phyloP scores from a whole-genome alignment of 2,113 vertebrate genomes.

The Gymnorhina tibicen region DNA sequence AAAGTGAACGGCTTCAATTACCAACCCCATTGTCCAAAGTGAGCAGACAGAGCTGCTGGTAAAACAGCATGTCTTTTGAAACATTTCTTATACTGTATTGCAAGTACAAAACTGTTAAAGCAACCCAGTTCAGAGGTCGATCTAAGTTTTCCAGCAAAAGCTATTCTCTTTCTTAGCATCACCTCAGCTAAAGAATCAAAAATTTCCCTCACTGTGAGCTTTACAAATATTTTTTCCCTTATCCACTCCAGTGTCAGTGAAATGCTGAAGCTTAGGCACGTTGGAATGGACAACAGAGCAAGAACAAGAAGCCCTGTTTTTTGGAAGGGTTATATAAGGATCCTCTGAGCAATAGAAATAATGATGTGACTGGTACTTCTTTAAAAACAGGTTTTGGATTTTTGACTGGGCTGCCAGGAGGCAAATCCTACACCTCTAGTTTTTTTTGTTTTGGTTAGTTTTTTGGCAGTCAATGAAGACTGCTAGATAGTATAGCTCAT shows the following conservation, averaged over 20 bases:
- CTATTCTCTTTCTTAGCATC: neutral
- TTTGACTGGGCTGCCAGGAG: neutral
- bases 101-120: neutral
- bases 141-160: neutral
- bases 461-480: neutral
- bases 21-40: neutral
- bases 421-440: neutral
- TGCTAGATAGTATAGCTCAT: neutral
- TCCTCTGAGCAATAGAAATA: neutral
- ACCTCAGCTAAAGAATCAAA: neutral
- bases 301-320: neutral
- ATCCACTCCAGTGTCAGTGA: neutral
- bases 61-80: fast-evolving
- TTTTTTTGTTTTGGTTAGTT: neutral
- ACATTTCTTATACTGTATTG: neutral
- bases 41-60: neutral
- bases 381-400: neutral
- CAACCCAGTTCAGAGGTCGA: neutral
- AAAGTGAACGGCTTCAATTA: neutral
- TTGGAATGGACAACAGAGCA: neutral
- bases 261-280: neutral
- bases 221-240: neutral
- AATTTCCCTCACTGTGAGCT: fast-evolving
- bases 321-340: neutral
- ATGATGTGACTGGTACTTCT: neutral